These are phyloP conservation scores for Dreissena polymorpha DNA, from an alignment of 1,140 invertebrate species.

Conservation along the genomic window DNA sequence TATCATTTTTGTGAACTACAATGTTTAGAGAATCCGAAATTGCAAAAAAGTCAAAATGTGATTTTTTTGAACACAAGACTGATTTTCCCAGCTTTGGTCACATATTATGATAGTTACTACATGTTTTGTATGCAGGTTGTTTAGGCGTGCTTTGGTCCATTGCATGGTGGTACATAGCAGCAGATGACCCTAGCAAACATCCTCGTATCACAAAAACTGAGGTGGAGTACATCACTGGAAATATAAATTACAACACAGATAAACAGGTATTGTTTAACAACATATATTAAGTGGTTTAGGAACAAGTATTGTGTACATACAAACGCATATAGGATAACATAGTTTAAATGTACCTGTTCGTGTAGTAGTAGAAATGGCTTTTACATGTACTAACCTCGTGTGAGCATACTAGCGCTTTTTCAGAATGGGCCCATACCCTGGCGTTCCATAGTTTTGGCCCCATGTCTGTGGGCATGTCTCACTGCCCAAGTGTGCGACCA, in stretches of 20 bases:
- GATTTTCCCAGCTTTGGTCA: too few relatives aligned
- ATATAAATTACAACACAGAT: slow-evolving; percentile 55
- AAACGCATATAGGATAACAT: too few relatives aligned
- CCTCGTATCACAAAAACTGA: slow-evolving; percentile 63
- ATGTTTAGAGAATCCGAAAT: too few relatives aligned
- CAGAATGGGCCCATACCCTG: slow-evolving; percentile 87
- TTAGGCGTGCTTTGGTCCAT: slow-evolving; percentile 63
- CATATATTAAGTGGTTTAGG: too few relatives aligned
- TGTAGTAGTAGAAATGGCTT: too few relatives aligned
- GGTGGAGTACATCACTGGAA: slow-evolving; percentile 59
- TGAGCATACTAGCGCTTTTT: background rate
- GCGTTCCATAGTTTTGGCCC: slow-evolving; percentile 91
- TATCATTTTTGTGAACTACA: too few relatives aligned
- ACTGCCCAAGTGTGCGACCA: slow-evolving; percentile 93
- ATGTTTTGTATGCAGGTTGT: slow-evolving; percentile 47
- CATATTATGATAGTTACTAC: too few relatives aligned
- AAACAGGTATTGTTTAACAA: slow-evolving; percentile 29
- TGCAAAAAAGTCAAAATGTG: too few relatives aligned
- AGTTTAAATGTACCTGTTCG: too few relatives aligned
- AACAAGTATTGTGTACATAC: too few relatives aligned
- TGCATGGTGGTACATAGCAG: slow-evolving; percentile 60
- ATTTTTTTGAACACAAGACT: too few relatives aligned
- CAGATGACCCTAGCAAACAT: slow-evolving; percentile 61
- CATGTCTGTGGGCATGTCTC: slow-evolving; percentile 92
- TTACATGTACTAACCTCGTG: too few relatives aligned